A percentile compares a stretch with the other conserved stretches of the same genome.
Conservation (phyloP, 2,888 invertebrate genomes). For the Parelbella ahira region DNA sequence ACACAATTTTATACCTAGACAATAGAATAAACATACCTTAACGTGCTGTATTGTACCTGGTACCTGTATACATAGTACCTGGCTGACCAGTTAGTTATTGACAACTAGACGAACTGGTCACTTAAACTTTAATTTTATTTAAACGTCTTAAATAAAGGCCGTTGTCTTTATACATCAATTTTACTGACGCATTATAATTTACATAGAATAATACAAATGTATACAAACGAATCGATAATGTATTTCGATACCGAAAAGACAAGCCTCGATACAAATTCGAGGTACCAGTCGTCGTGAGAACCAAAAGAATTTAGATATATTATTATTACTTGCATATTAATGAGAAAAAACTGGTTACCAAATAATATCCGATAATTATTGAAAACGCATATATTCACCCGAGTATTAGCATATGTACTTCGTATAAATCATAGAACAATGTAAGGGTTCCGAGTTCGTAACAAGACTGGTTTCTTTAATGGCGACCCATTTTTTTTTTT, state of each 20-base stretch:
- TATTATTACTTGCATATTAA: slow-evolving; percentile 78
- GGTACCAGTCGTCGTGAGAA: slow-evolving; percentile 76
- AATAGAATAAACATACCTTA: no score
- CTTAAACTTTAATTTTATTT: no score
- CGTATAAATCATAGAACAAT: slow-evolving; percentile 78
- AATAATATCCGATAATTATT: slow-evolving; percentile 49
- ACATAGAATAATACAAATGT: no score
- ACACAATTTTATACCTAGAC: no score
- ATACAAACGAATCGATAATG: slow-evolving; percentile 12
- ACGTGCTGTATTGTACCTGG: no score
- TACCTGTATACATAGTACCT: no score
- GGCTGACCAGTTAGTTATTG: no score
- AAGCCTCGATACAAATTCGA: no score
- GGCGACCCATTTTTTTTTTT: slow-evolving; percentile 47
- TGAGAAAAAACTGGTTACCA: slow-evolving; percentile 43
- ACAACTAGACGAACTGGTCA: no score
- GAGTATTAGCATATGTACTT: slow-evolving; percentile 66
- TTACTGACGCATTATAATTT: no score
- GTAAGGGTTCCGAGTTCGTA: slow-evolving; percentile 44
- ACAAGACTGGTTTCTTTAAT: slow-evolving; percentile 57
- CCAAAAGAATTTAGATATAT: slow-evolving; percentile 62
- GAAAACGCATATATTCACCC: slow-evolving; percentile 36
- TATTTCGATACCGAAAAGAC: slow-evolving; percentile 23
- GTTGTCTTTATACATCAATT: no score
- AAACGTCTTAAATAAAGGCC: no score